Conservation (phyloP, 2,888 invertebrate species). For the Tanypteryx hageni region DNA sequence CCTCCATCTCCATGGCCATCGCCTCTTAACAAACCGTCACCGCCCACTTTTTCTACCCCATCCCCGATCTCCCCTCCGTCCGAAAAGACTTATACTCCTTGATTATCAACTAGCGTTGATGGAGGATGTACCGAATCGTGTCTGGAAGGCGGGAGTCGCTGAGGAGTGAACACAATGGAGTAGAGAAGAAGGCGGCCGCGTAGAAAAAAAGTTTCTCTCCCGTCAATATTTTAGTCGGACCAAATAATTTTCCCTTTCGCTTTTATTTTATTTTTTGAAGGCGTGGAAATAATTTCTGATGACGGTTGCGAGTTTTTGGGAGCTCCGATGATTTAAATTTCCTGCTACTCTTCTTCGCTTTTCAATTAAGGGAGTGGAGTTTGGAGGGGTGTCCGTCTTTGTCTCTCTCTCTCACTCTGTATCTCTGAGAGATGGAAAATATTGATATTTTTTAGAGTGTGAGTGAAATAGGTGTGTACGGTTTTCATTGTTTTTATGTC, state of each 20-base stretch:
- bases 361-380: slow-evolving; percentile 39
- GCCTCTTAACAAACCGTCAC: slow-evolving; percentile 10
- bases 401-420: not conserved
- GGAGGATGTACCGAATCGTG: slow-evolving; percentile 6
- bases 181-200: not conserved
- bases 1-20: not conserved
- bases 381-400: not conserved
- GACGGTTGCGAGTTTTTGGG: slow-evolving; percentile 45
- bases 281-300: slow-evolving; percentile 60
- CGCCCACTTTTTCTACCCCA: slow-evolving; percentile 1
- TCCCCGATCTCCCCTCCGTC: not conserved
- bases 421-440: not conserved
- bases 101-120: slow-evolving; percentile 56
- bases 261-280: slow-evolving; percentile 33
- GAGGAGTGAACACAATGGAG: slow-evolving; percentile 17
- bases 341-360: slow-evolving; percentile 35
- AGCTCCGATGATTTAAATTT: slow-evolving; percentile 43
- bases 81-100: slow-evolving; percentile 25
- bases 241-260: slow-evolving; percentile 45
- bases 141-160: not conserved
- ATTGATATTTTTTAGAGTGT: not conserved
- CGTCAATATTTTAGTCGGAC: slow-evolving; percentile 54
- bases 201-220: slow-evolving; percentile 5
- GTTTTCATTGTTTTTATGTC: not conserved
- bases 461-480: not conserved